phyloP scores from a whole-genome alignment of 2,797 vertebrate genomes.

The Tamandua tetradactyla region DNA sequence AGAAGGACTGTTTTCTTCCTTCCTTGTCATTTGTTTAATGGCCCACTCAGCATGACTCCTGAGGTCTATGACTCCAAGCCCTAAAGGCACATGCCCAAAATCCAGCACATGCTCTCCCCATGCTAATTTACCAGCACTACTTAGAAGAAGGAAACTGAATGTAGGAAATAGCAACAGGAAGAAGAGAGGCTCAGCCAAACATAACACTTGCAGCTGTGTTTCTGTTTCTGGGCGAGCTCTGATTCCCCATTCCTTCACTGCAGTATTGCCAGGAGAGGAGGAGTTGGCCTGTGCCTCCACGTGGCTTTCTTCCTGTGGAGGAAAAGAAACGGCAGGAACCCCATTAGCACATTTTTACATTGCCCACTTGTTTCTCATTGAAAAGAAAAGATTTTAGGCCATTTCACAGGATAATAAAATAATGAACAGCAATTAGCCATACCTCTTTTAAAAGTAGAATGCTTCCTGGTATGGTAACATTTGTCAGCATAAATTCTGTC shows the following conservation, averaged over 20 bases:
- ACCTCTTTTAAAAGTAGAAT: not conserved
- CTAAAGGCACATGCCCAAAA: conserved; percentile 51
- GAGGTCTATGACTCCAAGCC: conserved; percentile 55
- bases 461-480: conserved; percentile 57
- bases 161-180: conserved; percentile 63
- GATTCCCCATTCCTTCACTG: conserved; percentile 78
- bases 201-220: conserved; percentile 80
- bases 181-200: conserved; percentile 74
- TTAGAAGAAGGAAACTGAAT: conserved; percentile 69
- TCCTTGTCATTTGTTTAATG: conserved; percentile 71
- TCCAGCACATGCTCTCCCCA: not conserved
- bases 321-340: conserved; percentile 75
- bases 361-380: conserved; percentile 74
- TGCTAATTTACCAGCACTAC: conserved; percentile 71
- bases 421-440: conserved; percentile 80
- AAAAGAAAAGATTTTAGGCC: conserved; percentile 81
- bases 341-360: conserved; percentile 78
- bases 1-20: conserved; percentile 52
- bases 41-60: conserved; percentile 48
- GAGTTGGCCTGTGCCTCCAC: conserved; percentile 77
- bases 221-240: conserved; percentile 78
- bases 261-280: conserved; percentile 70
- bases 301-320: conserved; percentile 79
- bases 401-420: conserved; percentile 79
- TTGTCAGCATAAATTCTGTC: conserved; percentile 59